Evolutionary conservation across 2,113 vertebrate species (phyloP), one percentile per base, ranked within the genome.

Genomic region (Dipodomys merriami): DNA sequence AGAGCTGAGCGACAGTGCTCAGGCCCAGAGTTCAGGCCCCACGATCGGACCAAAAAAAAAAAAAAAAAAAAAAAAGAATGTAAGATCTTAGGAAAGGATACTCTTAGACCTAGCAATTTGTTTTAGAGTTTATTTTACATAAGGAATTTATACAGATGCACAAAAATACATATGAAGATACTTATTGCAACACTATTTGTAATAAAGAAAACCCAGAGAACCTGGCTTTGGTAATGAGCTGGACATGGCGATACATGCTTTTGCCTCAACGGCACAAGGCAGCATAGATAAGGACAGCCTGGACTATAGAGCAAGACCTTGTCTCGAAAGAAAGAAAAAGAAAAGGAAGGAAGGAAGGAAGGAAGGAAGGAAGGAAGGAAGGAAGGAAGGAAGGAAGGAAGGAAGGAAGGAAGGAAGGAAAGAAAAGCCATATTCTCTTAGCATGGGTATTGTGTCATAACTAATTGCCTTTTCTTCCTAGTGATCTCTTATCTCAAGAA

Each of bases 111-210:
- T 65, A 92, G 5, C 9, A 83, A 86, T 86, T 94, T 9, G 83
- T 23, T 78, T 81, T 39, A 91, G 67, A 44, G 65, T 78, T 94
- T 88, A 68, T 88, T 96, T 86, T 94, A 53, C 68, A 69, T 62
- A 57, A 74, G 29, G 53, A 78, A 86, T 80, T 94, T 88, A 57
- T 92, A 88, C 5, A 71, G 33, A 22, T 74, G 15, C 62, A 86
- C 22, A 82, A 88, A 91, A 84, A 92, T 29, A 72, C 27, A n/a
- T 23, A 77, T 23, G 60, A 62, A 33, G 7, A 7, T 79, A 19
- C 49, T 91, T 90, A 77, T 0, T 82, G 35, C 30, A 92, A 78
- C 0, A 76, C 7, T 49, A 46, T 73, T 76, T 90, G 18, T 79
- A 86, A 81, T 86, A 93, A 69, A 9, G 35, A 30, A 93, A 91